Evolutionary conservation across 2,113 vertebrate species (phyloP), one percentile per base, ranked within the genome.

Genomic region (Zingel zingel): DNA sequence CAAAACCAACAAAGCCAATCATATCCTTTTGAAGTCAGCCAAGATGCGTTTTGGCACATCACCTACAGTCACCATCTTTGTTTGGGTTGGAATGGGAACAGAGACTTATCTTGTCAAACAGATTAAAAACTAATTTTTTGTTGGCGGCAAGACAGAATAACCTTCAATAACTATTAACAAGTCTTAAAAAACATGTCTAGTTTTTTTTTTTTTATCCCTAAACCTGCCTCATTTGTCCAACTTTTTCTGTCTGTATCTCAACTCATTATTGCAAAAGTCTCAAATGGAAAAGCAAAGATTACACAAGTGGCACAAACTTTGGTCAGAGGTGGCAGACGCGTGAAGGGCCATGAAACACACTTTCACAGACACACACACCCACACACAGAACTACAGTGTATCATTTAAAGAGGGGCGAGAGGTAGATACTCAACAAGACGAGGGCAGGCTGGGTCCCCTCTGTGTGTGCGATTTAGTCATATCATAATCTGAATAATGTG

Each of bases 371-470:
- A 43, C n/a, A 43, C n/a, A 82, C 71, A 73, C 85, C 82, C 88
- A 89, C 83, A 77, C 74, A 81, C 57, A 81, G 59, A 86, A 69
- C 77, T 92, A 89, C 92, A 94, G 94, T 93, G 94, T 94, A 84
- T 91, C 64, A 53, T 57, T 81, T 70, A 76, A 80, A 84, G 76
- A 88, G 84, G 87, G 89, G 89, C 79, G 83, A 92, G 94, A 95
- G 95, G 95, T 95, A 95, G 95, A 93, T 95, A 92, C 91, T 93
- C 82, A 75, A 84, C 88, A 47, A 84, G 86, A 91, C 50, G 62
- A 82, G 74, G 86, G 76, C 82, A 85, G 81, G 88, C 84, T 84
- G 64, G 57, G 59, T 73, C 33, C 58, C 59, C 69, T 61, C 13
- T 51, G 74, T 72, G 62, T 61, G 66, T 81, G 65, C 74, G 53